Evolutionary conservation across 2,888 invertebrate genomes (phyloP).

Genomic region (Odontomyia ornata): DNA sequence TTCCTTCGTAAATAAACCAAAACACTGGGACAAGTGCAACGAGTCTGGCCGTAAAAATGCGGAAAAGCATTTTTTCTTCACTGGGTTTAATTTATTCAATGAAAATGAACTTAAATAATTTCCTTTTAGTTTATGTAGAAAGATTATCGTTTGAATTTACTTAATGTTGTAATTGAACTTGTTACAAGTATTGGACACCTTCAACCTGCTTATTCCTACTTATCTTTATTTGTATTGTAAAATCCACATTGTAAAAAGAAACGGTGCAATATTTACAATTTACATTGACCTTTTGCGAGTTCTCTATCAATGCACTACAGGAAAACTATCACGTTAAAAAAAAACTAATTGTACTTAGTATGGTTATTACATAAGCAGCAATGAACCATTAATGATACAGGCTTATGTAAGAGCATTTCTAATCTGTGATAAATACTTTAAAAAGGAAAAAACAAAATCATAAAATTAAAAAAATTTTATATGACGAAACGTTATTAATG

Average conservation of each 20-base stretch:
- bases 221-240: background rate
- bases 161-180: conserved; percentile 14
- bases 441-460: conserved; percentile 49
- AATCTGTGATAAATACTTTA: conserved; percentile 55
- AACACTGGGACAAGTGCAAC: background rate
- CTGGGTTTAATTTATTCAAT: conserved; percentile 6
- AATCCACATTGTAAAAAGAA: background rate
- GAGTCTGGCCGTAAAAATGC: background rate
- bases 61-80: background rate
- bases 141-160: background rate
- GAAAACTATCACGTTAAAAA: conserved; percentile 16
- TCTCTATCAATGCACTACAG: conserved; percentile 25
- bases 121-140: background rate
- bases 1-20: too few relatives aligned
- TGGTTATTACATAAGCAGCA: conserved; percentile 30
- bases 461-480: conserved; percentile 34
- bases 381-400: conserved; percentile 34
- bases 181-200: background rate
- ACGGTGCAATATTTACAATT: conserved; percentile 29
- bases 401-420: conserved; percentile 55
- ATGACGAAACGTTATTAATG: conserved; percentile 6
- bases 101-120: background rate
- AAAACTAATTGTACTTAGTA: conserved; percentile 34
- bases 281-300: conserved; percentile 22
- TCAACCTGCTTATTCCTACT: background rate